Conservation (phyloP, 1,140 invertebrate species). For the Bursaphelenchus mucronatus region DNA sequence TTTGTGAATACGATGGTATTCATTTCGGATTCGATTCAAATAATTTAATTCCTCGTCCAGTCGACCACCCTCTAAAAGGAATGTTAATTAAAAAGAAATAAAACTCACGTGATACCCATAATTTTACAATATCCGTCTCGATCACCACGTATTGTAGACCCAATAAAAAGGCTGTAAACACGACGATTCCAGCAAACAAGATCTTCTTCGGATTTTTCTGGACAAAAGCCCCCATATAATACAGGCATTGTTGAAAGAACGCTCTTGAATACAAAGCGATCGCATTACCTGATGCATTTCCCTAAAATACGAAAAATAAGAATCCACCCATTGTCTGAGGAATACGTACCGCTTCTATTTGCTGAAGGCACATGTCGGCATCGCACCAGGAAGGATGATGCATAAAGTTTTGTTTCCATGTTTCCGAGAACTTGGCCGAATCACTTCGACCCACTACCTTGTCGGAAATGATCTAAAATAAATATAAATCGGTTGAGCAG, state of each 20-base stretch:
- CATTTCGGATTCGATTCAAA: constrained; percentile 6
- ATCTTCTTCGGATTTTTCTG: constrained; percentile 46
- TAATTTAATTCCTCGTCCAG: constrained; percentile 55
- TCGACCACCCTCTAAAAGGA: constrained; percentile 57
- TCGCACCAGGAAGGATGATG: constrained; percentile 60
- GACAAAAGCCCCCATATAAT: constrained; percentile 47
- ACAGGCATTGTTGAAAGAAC: constrained; percentile 53
- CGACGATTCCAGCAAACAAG: constrained; percentile 42
- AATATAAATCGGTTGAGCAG: too few relatives aligned
- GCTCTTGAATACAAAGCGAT: constrained; percentile 55
- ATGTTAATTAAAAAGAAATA: constrained; percentile 8
- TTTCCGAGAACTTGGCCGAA: constrained; percentile 50
- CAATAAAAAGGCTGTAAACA: constrained; percentile 43
- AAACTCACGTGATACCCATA: constrained; percentile 58
- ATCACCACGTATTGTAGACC: constrained; percentile 54
- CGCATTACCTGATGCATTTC: constrained; percentile 50
- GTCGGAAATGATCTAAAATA: constrained; percentile 48
- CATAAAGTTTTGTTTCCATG: constrained; percentile 55
- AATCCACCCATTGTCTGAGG: constrained; percentile 9
- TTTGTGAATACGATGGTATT: constrained; percentile 15
- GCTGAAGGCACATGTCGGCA: constrained; percentile 58
- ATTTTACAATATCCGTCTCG: constrained; percentile 59
- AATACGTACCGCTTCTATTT: constrained; percentile 50
- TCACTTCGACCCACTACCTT: constrained; percentile 54
- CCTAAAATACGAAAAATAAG: constrained; percentile 41